These are phyloP conservation scores for Aphis gossypii DNA, from an alignment of 1,140 invertebrate species.

Conservation along the genomic window DNA sequence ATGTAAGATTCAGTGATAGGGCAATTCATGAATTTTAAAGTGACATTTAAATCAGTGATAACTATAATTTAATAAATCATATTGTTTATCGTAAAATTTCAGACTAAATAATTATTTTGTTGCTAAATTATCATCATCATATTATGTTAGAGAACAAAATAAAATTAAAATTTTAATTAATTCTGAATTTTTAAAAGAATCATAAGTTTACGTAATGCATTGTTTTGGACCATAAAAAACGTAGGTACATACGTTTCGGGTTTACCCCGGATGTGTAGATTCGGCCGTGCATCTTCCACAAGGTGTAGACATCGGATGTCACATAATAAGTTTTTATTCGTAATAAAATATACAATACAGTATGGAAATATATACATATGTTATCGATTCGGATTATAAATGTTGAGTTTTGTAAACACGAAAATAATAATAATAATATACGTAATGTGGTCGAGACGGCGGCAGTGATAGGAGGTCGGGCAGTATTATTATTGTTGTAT, in stretches of 20 bases:
- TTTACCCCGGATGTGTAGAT: neutral
- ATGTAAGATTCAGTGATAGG: neutral
- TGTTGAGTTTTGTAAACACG: neutral
- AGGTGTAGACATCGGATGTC: neutral
- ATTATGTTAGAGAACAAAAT: neutral
- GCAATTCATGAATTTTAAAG: neutral
- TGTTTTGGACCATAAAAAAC: neutral
- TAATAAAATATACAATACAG: neutral
- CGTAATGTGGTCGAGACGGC: neutral
- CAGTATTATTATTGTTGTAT: constrained; percentile 42
- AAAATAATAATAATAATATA: neutral
- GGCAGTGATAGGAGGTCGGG: constrained; percentile 10
- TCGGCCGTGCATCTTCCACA: neutral
- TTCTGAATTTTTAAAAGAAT: neutral
- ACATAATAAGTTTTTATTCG: neutral
- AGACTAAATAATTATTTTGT: neutral
- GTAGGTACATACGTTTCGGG: neutral
- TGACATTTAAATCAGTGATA: neutral
- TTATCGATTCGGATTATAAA: neutral
- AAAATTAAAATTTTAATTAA: neutral
- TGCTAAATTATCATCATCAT: neutral
- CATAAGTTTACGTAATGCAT: neutral
- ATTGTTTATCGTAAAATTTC: neutral
- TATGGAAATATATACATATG: neutral
- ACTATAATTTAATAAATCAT: neutral